These are phyloP conservation scores for Valencia hispanica DNA, from an alignment of 2,797 vertebrate genomes.

Conservation along the genomic window DNA sequence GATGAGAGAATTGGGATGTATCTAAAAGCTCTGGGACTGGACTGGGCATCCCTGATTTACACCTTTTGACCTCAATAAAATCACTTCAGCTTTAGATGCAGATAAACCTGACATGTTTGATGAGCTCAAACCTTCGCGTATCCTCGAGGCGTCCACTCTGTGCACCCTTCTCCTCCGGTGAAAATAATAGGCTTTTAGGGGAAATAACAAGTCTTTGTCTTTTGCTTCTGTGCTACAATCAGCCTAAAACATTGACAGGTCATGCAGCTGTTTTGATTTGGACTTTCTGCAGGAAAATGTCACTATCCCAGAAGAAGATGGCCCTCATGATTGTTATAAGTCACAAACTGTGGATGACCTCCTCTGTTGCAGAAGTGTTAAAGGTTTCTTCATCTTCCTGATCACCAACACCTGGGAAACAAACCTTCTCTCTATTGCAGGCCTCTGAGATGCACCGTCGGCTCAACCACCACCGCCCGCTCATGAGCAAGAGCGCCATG, in stretches of 20 bases:
- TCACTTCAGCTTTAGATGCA: no score
- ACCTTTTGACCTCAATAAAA: no score
- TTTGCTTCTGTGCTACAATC: background rate
- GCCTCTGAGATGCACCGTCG: slow-evolving; percentile 51
- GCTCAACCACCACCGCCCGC: slow-evolving; percentile 32
- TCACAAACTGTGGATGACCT: no score
- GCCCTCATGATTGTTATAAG: no score
- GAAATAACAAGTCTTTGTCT: background rate
- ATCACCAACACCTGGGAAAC: slow-evolving; percentile 62
- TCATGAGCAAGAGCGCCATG: background rate
- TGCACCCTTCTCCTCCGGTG: background rate
- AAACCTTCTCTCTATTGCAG: slow-evolving; percentile 31
- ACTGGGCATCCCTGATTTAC: no score
- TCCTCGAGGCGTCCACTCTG: background rate
- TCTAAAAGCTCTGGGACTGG: background rate
- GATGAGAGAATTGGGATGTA: no score
- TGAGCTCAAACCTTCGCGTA: no score
- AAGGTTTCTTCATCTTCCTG: slow-evolving; percentile 48
- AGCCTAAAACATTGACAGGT: background rate
- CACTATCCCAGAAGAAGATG: background rate
- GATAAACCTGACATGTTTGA: no score
- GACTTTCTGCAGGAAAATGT: background rate
- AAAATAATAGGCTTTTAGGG: background rate
- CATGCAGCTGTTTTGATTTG: background rate
- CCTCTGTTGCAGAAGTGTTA: background rate